A percentile compares a stretch with the other conserved stretches of the same genome.
Evolutionary conservation across 2,113 vertebrate species (phyloP).

Genomic region (Lasiurus borealis): DNA sequence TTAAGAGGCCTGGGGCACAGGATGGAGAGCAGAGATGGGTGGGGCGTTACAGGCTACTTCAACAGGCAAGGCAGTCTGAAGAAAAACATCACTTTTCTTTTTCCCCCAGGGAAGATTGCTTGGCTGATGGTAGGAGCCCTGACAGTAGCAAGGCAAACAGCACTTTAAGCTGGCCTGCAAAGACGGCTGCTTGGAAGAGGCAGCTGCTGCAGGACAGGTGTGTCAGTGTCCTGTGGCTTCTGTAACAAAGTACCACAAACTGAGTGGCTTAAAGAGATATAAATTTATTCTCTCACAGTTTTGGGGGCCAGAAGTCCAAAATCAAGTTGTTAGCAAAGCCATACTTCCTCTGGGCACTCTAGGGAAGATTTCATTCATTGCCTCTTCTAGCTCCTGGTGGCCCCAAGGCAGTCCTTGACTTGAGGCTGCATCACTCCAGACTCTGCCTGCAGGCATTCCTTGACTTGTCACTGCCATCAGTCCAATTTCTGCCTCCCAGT

Average conservation of each 20-base stretch:
- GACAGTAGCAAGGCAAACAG: background rate
- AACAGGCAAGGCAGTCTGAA: too few relatives aligned
- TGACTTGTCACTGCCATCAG: background rate
- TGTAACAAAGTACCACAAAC: background rate
- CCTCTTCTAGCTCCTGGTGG: background rate
- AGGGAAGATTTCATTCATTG: too few relatives aligned
- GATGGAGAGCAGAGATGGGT: background rate
- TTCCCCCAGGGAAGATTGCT: background rate
- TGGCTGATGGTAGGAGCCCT: background rate
- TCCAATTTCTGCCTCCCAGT: background rate
- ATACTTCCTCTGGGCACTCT: background rate
- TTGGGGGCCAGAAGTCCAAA: background rate
- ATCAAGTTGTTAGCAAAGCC: background rate
- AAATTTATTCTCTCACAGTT: background rate
- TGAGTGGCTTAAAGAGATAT: background rate
- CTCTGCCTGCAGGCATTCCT: background rate
- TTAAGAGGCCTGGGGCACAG: background rate
- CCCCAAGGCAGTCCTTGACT: background rate
- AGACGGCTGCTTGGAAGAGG: background rate
- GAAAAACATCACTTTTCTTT: fast-evolving
- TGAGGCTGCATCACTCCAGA: background rate
- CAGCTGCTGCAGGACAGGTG: background rate
- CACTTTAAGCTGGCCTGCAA: fast-evolving
- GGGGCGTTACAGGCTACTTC: background rate
- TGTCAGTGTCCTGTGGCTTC: background rate